These are phyloP conservation scores for Bradynema listronoti DNA, from an alignment of 1,140 invertebrate species.

Conservation along the genomic window DNA sequence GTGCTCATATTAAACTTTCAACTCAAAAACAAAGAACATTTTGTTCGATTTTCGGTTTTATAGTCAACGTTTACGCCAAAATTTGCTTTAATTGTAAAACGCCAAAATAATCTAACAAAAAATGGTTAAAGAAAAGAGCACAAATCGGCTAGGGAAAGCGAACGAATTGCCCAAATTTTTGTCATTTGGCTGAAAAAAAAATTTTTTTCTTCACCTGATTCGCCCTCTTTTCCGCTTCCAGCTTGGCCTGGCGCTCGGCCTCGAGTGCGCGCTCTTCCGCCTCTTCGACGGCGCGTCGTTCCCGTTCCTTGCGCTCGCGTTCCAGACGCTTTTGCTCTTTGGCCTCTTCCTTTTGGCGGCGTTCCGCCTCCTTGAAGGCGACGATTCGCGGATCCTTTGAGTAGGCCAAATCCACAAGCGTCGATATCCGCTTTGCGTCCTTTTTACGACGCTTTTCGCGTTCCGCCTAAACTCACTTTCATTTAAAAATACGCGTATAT, in stretches of 20 bases:
- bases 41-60: no score
- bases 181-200: no score
- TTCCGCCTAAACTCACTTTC: no score
- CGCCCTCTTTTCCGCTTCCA: constrained; percentile 31
- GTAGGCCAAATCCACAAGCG: constrained; percentile 74
- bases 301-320: constrained; percentile 59
- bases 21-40: no score
- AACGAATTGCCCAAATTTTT: no score
- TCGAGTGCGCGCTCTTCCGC: constrained; percentile 30
- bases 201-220: no score
- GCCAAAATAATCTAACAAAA: no score
- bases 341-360: constrained; percentile 70
- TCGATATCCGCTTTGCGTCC: constrained; percentile 31
- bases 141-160: no score
- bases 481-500: no score
- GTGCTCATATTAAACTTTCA: neutral
- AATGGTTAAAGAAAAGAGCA: no score
- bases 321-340: constrained; percentile 58
- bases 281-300: constrained; percentile 14
- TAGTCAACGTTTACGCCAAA: no score
- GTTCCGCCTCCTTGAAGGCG: constrained; percentile 68
- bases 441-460: constrained; percentile 44
- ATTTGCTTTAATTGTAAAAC: no score
- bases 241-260: constrained; percentile 16
- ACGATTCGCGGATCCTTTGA: constrained; percentile 81